Evolutionary conservation across 2,113 vertebrate genomes (phyloP), one percentile per base, ranked within the genome.

Genomic region (Malurus elegans): DNA sequence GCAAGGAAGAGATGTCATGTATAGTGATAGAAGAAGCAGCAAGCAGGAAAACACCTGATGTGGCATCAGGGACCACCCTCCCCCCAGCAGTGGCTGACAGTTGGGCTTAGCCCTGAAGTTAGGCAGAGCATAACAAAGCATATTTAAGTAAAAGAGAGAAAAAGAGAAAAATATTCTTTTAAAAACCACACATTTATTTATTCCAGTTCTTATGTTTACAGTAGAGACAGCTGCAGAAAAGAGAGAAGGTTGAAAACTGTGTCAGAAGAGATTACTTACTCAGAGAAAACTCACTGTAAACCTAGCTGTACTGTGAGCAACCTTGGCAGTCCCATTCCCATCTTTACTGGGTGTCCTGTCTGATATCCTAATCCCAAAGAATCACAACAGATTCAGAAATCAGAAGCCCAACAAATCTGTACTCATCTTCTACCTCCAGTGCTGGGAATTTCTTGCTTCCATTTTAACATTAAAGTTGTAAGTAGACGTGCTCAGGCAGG

Each of bases 91-190:
- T 14, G 72, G 69, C 16, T 86, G 85, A 69, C 60, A 92, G 58
- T 82, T 56, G 62, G 36, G 44, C 74, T 84, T 79, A 93, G 79
- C 28, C 60, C 66, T 76, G 69, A 89, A 80, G 79, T 88, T 86
- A 95, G 84, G 62, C 48, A 96, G 64, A 94, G 67, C 32, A 79
- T 76, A 95, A 93, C 24, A 40, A 93, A 89, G 85, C 2, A 9
- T 93, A 81, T 76, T 92, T 70, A 86, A 96, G 93, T 79, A 94
- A 96, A 96, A 96, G 90, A 96, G 95, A 96, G 96, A 70, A 96
- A 97, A 95, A 79, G 88, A 96, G 93, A 96, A 95, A 79, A 90
- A 87, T 88, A 78, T 95, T 95, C 88, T 96, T 96, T 95, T 93
- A 95, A 95, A 96, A 95, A 79, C 50, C 89, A 93, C 32, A 93